phyloP scores from a whole-genome alignment of 1,140 invertebrate species.

The Ectropis grisescens region DNA sequence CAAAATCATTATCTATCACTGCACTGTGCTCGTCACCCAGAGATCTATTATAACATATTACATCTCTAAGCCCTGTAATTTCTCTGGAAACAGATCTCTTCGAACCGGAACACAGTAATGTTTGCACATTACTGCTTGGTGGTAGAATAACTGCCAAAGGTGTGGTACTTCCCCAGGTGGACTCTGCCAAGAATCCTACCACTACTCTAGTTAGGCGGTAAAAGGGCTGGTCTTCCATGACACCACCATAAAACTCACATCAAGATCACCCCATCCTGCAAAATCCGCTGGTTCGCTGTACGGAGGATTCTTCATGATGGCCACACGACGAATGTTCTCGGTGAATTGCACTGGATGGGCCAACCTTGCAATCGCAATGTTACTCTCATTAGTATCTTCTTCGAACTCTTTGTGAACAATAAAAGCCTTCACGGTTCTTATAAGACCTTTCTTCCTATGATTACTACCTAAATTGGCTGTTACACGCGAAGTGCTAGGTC shows the following conservation, averaged over 20 bases:
- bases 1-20: too few species aligned
- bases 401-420: not conserved
- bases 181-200: too few species aligned
- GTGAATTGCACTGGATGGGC: slow-evolving; percentile 1
- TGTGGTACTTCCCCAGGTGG: too few species aligned
- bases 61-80: too few species aligned
- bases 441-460: not conserved
- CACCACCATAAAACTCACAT: slow-evolving; percentile 3
- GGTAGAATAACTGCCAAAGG: too few species aligned
- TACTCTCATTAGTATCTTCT: not conserved
- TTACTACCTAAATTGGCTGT: slow-evolving; percentile 3
- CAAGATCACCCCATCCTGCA: slow-evolving; percentile 11
- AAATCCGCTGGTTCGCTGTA: slow-evolving; percentile 1
- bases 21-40: too few species aligned
- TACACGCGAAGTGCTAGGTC: not conserved
- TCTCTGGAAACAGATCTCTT: too few species aligned
- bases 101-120: too few species aligned
- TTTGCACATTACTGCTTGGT: too few species aligned
- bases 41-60: too few species aligned
- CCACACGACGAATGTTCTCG: slow-evolving; percentile 1
- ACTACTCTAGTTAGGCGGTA: too few species aligned
- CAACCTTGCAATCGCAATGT: slow-evolving; percentile 7
- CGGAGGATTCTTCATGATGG: slow-evolving; percentile 2
- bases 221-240: too few species aligned
- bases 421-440: not conserved